Evolutionary conservation across 2,113 vertebrate genomes (phyloP).

Genomic region (Callospermophilus lateralis): DNA sequence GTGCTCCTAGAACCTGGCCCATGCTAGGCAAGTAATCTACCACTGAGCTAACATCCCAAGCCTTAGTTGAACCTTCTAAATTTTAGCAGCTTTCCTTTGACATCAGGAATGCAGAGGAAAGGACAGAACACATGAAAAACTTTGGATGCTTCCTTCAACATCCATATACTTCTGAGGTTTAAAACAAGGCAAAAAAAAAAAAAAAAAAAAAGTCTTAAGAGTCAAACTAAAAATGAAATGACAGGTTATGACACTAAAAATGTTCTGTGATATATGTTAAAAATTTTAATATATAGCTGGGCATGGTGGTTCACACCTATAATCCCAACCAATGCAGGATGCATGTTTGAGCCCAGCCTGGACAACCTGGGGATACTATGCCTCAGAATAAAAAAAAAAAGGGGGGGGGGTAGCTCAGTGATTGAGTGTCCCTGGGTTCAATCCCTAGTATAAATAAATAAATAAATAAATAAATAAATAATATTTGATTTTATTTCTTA

Average conservation of each 20-base stretch:
- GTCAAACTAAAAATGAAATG: conserved; percentile 46
- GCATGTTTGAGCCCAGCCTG: too few species aligned
- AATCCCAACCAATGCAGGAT: too few species aligned
- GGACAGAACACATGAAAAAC: not conserved
- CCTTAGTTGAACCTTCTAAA: not conserved
- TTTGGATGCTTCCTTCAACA: conserved; percentile 44
- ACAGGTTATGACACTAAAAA: conserved; percentile 17
- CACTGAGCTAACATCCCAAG: not conserved
- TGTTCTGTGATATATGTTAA: not conserved
- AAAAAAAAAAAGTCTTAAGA: not conserved
- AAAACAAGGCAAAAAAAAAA: not conserved
- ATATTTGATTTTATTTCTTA: conserved; percentile 27
- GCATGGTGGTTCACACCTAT: too few species aligned
- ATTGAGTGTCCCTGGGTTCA: too few species aligned
- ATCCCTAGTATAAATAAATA: too few species aligned
- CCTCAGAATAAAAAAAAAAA: too few species aligned
- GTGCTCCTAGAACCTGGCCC: not conserved
- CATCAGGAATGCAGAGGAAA: not conserved
- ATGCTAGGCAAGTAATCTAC: not conserved
- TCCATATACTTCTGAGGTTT: not conserved
- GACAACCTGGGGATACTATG: too few species aligned
- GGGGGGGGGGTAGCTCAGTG: too few species aligned
- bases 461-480: too few species aligned
- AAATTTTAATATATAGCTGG: not conserved
- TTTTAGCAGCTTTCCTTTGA: conserved; percentile 38